Base-by-base conservation (phyloP, 1,140 invertebrate species). In the Anthonomus grandis region DNA sequence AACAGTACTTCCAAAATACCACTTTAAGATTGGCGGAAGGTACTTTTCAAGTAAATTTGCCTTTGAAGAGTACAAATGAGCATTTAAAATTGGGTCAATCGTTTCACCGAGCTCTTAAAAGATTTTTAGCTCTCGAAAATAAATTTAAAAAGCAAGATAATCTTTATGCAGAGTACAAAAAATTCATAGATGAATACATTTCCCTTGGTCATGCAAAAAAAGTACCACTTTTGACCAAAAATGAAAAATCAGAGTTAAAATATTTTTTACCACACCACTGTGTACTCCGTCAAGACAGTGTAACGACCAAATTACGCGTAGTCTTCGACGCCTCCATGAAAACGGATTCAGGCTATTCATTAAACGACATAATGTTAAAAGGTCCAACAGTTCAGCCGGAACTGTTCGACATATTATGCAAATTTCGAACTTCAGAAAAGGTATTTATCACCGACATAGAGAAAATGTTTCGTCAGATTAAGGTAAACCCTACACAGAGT, bases 201-300 rank as follows among this genome's bases (percentile, higher is more conserved):
- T 15, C 24, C 8, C 38, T 65, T 10, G 64, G 63, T 1, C 69
- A 72, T 60, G 65, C 63, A 13, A 60, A 62, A 22, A 13, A 31
- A 8, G 52, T 70, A 12, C 42, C 57, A 22, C n/a, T 56, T 22
- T 21, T 21, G 9, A 2, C 46, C 4, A 44, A 59, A 15, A 50
- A 47, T 37, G 13, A 39, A 2, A 23, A 27, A 2, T 1, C n/a
- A 46, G 13, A 45, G 44, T 45, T 18, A 45, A 45, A 62, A 65
- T 77, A 76, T 62, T 58, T 77, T 36, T 9, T 60, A 4, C 73
- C 76, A 2, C 76, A 78, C 65, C 75, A 76, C 46, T 63, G 63
- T 4, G 71, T 78, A 0, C 38, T 74, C 1, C 60, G 62, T 6
- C 60, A 66, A 17, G 57, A 67, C 1, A 62, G 60, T 10, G 49